These are phyloP conservation scores for Odontomyia ornata DNA, from an alignment of 2,888 invertebrate species.

Conservation along the genomic window DNA sequence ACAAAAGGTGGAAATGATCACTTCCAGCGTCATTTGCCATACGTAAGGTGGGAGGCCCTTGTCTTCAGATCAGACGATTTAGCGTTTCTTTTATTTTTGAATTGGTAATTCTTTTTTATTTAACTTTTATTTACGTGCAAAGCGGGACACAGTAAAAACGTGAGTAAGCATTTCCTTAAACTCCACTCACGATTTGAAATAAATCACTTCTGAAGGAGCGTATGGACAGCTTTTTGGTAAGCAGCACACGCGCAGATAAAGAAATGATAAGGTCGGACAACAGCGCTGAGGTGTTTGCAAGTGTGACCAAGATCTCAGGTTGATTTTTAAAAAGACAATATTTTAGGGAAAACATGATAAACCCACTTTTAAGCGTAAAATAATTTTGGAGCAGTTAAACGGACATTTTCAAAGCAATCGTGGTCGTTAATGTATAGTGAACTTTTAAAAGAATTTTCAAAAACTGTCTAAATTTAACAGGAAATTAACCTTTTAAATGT, in stretches of 20 bases:
- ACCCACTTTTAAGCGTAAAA: too few relatives aligned
- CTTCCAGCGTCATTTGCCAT: conserved; percentile 2
- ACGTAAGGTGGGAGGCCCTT: conserved; percentile 11
- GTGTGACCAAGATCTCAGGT: not conserved
- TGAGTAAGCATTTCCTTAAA: conserved; percentile 49
- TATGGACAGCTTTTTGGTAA: not conserved
- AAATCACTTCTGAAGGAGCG: conserved; percentile 46
- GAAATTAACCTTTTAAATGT: too few relatives aligned
- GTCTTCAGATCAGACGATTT: not conserved
- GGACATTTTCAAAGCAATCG: too few relatives aligned
- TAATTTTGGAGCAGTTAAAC: too few relatives aligned
- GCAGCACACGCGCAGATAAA: conserved; percentile 35
- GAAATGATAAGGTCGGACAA: not conserved
- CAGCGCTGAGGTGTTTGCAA: not conserved
- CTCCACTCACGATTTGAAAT: conserved; percentile 48
- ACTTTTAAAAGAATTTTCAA: too few relatives aligned
- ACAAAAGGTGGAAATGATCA: conserved; percentile 28
- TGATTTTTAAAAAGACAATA: not conserved
- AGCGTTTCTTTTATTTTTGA: too few relatives aligned
- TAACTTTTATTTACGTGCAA: too few relatives aligned
- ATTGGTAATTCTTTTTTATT: too few relatives aligned
- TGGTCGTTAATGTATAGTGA: too few relatives aligned
- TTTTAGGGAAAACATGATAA: too few relatives aligned
- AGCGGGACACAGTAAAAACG: conserved; percentile 43
- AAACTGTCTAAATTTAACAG: too few relatives aligned